phyloP scores from a whole-genome alignment of 1,140 invertebrate genomes.

The Drosophila triauraria region DNA sequence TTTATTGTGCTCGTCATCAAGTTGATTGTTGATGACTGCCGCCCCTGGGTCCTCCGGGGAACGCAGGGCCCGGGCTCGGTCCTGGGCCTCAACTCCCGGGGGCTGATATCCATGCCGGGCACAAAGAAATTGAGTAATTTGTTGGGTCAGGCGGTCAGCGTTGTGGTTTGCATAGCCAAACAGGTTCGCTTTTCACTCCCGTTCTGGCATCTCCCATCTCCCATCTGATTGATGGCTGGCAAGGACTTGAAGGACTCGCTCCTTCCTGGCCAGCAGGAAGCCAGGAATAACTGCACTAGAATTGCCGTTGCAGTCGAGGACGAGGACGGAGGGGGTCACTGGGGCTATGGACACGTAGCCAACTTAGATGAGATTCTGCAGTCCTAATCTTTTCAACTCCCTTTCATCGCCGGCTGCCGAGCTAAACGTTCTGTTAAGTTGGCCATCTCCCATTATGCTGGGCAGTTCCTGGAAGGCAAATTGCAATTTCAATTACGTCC shows the following conservation, averaged over 20 bases:
- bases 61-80: slow-evolving; percentile 20
- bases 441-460: slow-evolving; percentile 11
- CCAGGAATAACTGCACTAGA: slow-evolving; percentile 59
- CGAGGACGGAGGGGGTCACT: slow-evolving; percentile 26
- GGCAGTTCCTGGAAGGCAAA: slow-evolving; percentile 8
- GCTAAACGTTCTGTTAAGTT: slow-evolving; percentile 14
- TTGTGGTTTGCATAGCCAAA: slow-evolving; percentile 80
- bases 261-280: slow-evolving; percentile 6
- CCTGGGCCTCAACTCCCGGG: slow-evolving; percentile 23
- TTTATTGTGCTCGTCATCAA: slow-evolving; percentile 83
- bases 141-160: slow-evolving; percentile 81
- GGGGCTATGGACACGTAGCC: slow-evolving; percentile 20
- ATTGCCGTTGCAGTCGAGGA: slow-evolving; percentile 65
- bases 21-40: slow-evolving; percentile 82
- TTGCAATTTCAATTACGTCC: slow-evolving; percentile 4
- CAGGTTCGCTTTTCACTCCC: slow-evolving; percentile 47
- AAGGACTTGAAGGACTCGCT: slow-evolving; percentile 40
- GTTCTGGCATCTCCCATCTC: slow-evolving; percentile 22
- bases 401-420: slow-evolving; percentile 17
- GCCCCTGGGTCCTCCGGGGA: slow-evolving; percentile 50
- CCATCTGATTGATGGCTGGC: slow-evolving; percentile 67
- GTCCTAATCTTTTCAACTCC: slow-evolving; percentile 31
- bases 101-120: slow-evolving; percentile 61
- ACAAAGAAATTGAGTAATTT: slow-evolving; percentile 84
- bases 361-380: slow-evolving; percentile 22